Percentiles rank a stretch among this genome's conserved stretches.
Conservation (phyloP, 1,140 invertebrate species). For the Bathynomus jamesi region DNA sequence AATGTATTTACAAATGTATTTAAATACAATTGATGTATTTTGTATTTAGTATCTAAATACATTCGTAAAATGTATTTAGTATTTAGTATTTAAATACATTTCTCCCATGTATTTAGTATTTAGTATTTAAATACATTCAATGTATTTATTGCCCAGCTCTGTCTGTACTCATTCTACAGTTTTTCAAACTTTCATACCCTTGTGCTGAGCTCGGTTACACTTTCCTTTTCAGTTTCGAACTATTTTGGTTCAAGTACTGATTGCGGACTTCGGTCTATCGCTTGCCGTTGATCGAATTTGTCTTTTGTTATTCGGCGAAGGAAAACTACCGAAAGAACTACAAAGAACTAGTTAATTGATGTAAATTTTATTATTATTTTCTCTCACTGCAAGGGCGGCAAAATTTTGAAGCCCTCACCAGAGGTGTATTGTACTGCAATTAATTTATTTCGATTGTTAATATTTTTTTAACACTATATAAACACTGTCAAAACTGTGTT, state of each 20-base stretch:
- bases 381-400: too few species aligned
- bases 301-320: conserved; percentile 81
- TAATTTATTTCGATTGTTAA: too few species aligned
- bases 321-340: conserved; percentile 45
- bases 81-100: not conserved
- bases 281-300: conserved; percentile 74
- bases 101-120: not conserved
- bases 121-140: not conserved
- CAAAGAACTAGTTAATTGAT: not conserved
- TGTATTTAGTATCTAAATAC: not conserved
- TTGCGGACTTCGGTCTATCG: conserved; percentile 72
- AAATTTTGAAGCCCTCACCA: too few species aligned
- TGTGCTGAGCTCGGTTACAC: not conserved
- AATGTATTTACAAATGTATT: too few species aligned
- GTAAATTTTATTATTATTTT: not conserved
- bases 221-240: conserved; percentile 62
- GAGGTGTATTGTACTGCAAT: too few species aligned
- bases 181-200: not conserved
- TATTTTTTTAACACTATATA: too few species aligned
- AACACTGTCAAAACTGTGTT: too few species aligned
- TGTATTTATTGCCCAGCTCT: not conserved
- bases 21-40: not conserved
- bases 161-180: not conserved
- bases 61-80: not conserved
- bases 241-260: conserved; percentile 65